These are phyloP conservation scores for Coreoperca whiteheadi DNA, from an alignment of 2,113 vertebrate genomes.

Conservation along the genomic window DNA sequence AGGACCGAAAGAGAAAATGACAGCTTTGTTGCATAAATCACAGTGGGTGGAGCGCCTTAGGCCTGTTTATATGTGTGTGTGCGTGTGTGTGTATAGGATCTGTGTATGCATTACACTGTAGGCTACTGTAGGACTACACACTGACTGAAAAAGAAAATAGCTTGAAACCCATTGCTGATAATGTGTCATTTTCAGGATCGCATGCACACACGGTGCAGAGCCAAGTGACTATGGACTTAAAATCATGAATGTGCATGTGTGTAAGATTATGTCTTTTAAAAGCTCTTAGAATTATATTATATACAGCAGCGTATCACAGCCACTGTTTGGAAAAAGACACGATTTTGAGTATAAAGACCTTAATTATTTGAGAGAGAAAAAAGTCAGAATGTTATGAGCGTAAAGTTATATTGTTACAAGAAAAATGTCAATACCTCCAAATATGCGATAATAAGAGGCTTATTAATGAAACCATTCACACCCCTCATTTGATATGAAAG, in stretches of 20 bases:
- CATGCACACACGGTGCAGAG: neutral
- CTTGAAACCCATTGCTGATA: neutral
- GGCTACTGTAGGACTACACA: neutral
- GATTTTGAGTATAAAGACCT: too few species aligned
- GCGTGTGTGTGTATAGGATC: neutral
- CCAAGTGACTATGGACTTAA: neutral
- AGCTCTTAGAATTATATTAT: neutral
- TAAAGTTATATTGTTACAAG: too few species aligned
- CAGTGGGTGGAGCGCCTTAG: neutral
- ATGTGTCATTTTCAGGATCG: neutral
- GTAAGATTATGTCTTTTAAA: neutral
- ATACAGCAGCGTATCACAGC: neutral
- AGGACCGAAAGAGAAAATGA: conserved; percentile 26
- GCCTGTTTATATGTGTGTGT: conserved; percentile 7
- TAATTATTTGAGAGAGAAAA: too few species aligned
- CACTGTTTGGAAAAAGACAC: too few species aligned
- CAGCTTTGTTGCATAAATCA: conserved; percentile 46
- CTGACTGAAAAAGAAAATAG: neutral
- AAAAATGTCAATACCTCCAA: neutral
- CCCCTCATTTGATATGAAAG: too few species aligned
- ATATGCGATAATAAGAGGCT: neutral
- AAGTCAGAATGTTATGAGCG: too few species aligned
- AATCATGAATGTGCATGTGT: neutral
- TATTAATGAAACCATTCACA: neutral
- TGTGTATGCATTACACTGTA: too few species aligned